Evolutionary conservation across 2,888 invertebrate species (phyloP), one percentile per base, ranked within the genome.

Genomic region (Diarsia dahlii): DNA sequence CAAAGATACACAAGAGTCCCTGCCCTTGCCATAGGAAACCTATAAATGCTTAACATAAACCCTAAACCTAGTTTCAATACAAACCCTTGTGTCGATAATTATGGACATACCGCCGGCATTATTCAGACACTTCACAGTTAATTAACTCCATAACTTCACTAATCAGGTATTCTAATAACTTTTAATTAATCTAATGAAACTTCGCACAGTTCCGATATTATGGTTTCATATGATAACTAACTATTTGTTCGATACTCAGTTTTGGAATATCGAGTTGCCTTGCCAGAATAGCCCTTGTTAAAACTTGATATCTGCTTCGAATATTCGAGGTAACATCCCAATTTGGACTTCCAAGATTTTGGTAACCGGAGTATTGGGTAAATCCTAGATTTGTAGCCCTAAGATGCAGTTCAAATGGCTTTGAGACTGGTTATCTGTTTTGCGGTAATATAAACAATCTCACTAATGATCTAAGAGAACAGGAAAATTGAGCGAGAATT

Each of bases 281-380:
- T 66, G 74, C 67, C 76, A 67, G 73, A 74, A 67, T 74, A 54
- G 10, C 67, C 75, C 87, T 91, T 87, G 89, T 89, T 90, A 91
- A 87, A 90, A 91, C 88, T 91, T 89, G 72, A 74, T 72, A 78
- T 23, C 52, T 45, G 23, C 46, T 28, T 28, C 34, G 52, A 48
- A 62, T 62, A 78, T 71, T 62, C 69, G 6, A 70, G 69, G 62
- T 79, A 74, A 66, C 58, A 54, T 75, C 45, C 71, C 79, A 78
- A 85, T 84, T 86, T 85, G 71, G 74, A 81, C 83, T 84, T 81
- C 84, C 84, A 77, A 86, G 87, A 81, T 84, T 28, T 78, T 63
- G 56, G 66, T 80, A 74, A 82, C 79, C 56, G 6, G 77, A 82
- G 68, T 76, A 74, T 69, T 50, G 60, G 58, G 50, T 50, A 56